Conservation (phyloP, 64 coral and sea anemone genomes). For the Montipora cactus region DNA sequence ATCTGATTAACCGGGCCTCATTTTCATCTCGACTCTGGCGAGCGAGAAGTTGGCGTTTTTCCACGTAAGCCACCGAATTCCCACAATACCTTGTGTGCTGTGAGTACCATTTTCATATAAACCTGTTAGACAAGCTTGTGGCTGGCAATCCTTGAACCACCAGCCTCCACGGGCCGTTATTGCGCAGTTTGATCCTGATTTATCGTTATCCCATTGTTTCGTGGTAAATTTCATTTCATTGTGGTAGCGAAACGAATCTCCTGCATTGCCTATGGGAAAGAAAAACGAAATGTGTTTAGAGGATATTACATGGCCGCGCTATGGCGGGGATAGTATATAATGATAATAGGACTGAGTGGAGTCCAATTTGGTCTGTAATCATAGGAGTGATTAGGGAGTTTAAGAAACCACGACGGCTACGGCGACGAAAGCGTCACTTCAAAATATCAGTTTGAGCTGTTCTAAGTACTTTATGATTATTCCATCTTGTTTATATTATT, state of each 20-base stretch:
- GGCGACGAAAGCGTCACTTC: too few relatives aligned
- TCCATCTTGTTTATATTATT: too few relatives aligned
- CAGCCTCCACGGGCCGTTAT: conserved; percentile 10
- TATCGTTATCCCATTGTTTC: conserved; percentile 1
- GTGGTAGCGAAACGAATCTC: conserved; percentile 52
- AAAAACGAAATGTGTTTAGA: neutral
- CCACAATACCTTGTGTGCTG: neutral
- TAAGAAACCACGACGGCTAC: too few relatives aligned
- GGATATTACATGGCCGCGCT: too few relatives aligned
- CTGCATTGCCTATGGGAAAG: conserved; percentile 16
- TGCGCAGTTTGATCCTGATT: neutral
- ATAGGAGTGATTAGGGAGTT: too few relatives aligned
- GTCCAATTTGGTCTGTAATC: too few relatives aligned
- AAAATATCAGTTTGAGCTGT: too few relatives aligned
- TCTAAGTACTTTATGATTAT: too few relatives aligned
- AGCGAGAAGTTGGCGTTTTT: neutral
- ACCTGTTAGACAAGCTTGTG: conserved; percentile 19
- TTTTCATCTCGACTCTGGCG: conserved; percentile 17
- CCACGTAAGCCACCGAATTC: conserved; percentile 3
- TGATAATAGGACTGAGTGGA: too few relatives aligned
- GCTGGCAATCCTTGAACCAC: conserved; percentile 55
- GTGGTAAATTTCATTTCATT: conserved; percentile 28
- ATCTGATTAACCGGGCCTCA: neutral
- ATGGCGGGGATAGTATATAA: too few relatives aligned
- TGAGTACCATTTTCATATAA: conserved; percentile 25